Percentiles rank a stretch among this genome's conserved stretches.
phyloP scores from a whole-genome alignment of 2,113 vertebrate genomes.

The Nothocercus julius region DNA sequence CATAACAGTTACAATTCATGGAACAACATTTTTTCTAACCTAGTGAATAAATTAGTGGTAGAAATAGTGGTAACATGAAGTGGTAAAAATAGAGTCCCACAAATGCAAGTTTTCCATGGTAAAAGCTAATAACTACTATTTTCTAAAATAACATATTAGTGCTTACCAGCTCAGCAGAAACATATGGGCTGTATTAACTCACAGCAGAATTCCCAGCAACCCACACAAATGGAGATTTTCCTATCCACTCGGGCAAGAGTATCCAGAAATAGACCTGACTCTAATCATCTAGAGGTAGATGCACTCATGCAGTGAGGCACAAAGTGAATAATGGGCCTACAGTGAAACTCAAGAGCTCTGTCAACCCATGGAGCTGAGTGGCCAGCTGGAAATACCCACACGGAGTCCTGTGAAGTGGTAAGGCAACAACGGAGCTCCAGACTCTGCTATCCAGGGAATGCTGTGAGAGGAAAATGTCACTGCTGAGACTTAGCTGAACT shows the following conservation, averaged over 20 bases:
- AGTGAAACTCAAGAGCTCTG: background rate
- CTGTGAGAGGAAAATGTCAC: background rate
- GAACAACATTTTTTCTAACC: background rate
- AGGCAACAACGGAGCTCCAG: background rate
- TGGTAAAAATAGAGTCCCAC: constrained; percentile 43
- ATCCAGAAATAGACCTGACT: background rate
- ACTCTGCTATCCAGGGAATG: background rate
- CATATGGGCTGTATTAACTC: background rate
- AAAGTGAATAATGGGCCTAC: background rate
- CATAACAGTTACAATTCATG: background rate
- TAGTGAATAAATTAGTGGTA: constrained; percentile 35
- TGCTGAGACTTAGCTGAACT: background rate
- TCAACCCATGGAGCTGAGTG: fast-evolving
- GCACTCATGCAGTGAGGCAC: fast-evolving
- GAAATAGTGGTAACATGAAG: background rate
- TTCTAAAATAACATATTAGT: constrained; percentile 31
- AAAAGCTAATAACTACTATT: constrained; percentile 13
- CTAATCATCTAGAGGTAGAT: fast-evolving
- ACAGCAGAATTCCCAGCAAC: background rate
- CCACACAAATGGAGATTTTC: background rate
- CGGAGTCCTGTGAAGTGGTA: background rate
- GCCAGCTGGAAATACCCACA: background rate
- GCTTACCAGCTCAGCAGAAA: constrained; percentile 34
- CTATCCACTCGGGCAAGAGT: background rate
- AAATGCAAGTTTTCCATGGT: constrained; percentile 8